A percentile compares a stretch with the other conserved stretches of the same genome.
Conservation (phyloP, 2,888 invertebrate genomes). For the Octodonta nipae region DNA sequence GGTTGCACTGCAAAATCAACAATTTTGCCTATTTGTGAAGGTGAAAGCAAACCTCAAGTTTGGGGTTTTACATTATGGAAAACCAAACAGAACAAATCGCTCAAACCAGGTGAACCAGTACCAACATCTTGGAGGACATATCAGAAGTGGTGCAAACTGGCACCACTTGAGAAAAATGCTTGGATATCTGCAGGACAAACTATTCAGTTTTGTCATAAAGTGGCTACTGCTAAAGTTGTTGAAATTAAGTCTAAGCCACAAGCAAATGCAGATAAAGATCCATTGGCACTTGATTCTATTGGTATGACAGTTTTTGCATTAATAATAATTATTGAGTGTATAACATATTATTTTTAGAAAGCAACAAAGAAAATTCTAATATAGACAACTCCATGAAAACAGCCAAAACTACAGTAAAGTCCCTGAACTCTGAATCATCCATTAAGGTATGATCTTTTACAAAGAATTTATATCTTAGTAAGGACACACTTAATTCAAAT, state of each 20-base stretch:
- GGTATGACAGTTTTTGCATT: constrained; percentile 6
- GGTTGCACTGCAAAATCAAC: constrained; percentile 46
- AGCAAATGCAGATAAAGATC: constrained; percentile 13
- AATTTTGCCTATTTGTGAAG: constrained; percentile 48
- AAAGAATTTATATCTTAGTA: no score
- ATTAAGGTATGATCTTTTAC: no score
- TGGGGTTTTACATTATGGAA: constrained; percentile 81
- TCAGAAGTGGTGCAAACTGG: constrained; percentile 72
- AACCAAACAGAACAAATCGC: constrained; percentile 41
- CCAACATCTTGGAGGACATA: constrained; percentile 61
- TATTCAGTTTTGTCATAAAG: constrained; percentile 56
- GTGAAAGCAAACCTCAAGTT: constrained; percentile 67
- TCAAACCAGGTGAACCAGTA: constrained; percentile 45
- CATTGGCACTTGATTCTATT: constrained; percentile 16
- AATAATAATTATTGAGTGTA: no score
- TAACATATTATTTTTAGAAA: constrained; percentile 18
- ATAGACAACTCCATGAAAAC: constrained; percentile 2
- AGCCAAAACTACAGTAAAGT: no score
- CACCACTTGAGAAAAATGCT: constrained; percentile 55
- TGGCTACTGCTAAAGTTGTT: constrained; percentile 54
- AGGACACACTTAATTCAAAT: no score
- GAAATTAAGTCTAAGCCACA: constrained; percentile 30
- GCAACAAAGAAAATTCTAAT: constrained; percentile 21
- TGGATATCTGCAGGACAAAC: constrained; percentile 72
- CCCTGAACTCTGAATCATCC: no score